Conservation (phyloP, 2,113 vertebrate species). For the Brachyistius frenatus region DNA sequence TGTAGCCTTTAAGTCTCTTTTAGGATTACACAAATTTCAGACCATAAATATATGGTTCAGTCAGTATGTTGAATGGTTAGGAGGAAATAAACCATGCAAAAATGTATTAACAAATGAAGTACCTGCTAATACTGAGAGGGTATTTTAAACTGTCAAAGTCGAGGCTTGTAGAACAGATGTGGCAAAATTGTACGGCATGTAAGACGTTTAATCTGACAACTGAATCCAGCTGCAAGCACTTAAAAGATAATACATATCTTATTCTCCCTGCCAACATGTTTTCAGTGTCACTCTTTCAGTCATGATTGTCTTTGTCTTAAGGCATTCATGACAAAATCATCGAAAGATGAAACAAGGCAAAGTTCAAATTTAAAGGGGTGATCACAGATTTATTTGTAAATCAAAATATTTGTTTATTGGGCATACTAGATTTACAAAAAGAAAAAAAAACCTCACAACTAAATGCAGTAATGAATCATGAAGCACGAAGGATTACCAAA, state of each 20-base stretch:
- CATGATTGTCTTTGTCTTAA: no score
- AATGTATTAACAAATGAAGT: constrained; percentile 7
- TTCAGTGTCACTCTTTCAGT: background rate
- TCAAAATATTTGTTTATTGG: no score
- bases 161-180: background rate
- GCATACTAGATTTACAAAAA: no score
- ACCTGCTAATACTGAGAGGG: background rate
- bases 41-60: background rate
- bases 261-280: background rate
- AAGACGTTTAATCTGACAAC: background rate
- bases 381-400: no score
- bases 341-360: no score
- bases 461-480: no score
- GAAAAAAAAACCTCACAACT: no score
- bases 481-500: no score
- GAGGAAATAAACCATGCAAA: background rate
- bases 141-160: constrained; percentile 1
- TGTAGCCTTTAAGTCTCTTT: constrained; percentile 13
- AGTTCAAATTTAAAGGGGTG: no score
- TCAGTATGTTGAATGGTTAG: background rate
- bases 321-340: no score
- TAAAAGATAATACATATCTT: constrained; percentile 1
- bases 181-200: background rate
- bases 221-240: constrained; percentile 22
- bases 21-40: constrained; percentile 9